Conservation (phyloP, 2,888 invertebrate genomes). For the Drosophila imparisetae region DNA sequence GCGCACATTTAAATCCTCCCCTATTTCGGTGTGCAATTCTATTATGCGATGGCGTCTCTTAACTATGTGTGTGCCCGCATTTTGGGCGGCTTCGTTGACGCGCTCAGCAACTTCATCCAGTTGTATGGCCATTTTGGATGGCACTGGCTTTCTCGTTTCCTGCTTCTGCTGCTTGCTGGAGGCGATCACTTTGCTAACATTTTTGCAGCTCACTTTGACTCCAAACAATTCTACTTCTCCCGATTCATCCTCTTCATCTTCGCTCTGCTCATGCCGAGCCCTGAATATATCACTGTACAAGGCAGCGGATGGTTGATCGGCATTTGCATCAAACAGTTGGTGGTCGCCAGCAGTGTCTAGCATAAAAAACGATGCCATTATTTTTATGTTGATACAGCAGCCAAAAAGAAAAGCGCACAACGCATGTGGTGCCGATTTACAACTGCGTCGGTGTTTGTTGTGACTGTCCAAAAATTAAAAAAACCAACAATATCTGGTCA, state of each 20-base stretch:
- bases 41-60: conserved; percentile 37
- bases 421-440: conserved; percentile 27
- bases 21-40: conserved; percentile 46
- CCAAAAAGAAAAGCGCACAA: conserved; percentile 8
- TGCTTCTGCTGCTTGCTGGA: conserved; percentile 44
- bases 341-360: conserved; percentile 80
- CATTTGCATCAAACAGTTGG: conserved; percentile 56
- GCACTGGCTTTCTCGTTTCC: conserved; percentile 40
- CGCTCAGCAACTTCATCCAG: conserved; percentile 59
- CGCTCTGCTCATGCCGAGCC: conserved; percentile 13
- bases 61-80: conserved; percentile 37
- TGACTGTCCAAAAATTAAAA: conserved; percentile 15
- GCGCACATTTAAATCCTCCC: conserved; percentile 28
- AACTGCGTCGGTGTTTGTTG: conserved; percentile 5
- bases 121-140: conserved; percentile 49
- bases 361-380: conserved; percentile 78
- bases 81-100: conserved; percentile 63
- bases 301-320: neutral
- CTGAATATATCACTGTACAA: conserved; percentile 28
- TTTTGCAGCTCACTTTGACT: conserved; percentile 42
- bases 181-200: conserved; percentile 65
- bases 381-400: conserved; percentile 30
- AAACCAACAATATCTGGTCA: conserved; percentile 14
- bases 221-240: conserved; percentile 73
- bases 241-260: conserved; percentile 51